Conservation (phyloP, 2,888 invertebrate genomes). For the Germaria angustata region DNA sequence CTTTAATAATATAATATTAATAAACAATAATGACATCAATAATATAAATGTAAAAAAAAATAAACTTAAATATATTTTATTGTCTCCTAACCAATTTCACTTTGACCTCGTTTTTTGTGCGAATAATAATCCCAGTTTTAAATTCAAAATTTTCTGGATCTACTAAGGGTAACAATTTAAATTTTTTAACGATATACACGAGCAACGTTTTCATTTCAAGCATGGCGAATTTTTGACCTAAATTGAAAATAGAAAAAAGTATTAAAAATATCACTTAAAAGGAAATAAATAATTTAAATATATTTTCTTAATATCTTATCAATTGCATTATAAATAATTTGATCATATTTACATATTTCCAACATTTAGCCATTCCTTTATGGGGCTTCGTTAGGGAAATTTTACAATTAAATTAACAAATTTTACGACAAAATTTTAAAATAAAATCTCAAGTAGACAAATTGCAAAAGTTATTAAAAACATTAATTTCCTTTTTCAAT, state of each 20-base stretch:
- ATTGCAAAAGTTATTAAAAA: too few relatives aligned
- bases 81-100: slow-evolving; percentile 54
- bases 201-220: slow-evolving; percentile 75
- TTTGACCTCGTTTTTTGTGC: slow-evolving; percentile 49
- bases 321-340: too few relatives aligned
- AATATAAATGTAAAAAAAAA: not conserved
- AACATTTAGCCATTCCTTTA: too few relatives aligned
- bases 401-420: too few relatives aligned
- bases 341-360: too few relatives aligned
- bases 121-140: slow-evolving; percentile 53
- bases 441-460: too few relatives aligned
- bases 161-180: slow-evolving; percentile 69
- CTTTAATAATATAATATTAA: not conserved
- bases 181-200: slow-evolving; percentile 70
- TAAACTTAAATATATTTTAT: not conserved
- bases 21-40: not conserved
- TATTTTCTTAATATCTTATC: too few relatives aligned
- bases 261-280: too few relatives aligned
- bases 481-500: too few relatives aligned
- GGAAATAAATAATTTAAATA: too few relatives aligned
- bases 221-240: slow-evolving; percentile 75
- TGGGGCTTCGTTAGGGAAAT: too few relatives aligned
- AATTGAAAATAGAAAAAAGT: not conserved
- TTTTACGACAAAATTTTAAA: too few relatives aligned
- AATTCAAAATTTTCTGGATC: slow-evolving; percentile 62